Base-by-base conservation (phyloP, 1,140 invertebrate genomes). In the Bombus pascuorum region DNA sequence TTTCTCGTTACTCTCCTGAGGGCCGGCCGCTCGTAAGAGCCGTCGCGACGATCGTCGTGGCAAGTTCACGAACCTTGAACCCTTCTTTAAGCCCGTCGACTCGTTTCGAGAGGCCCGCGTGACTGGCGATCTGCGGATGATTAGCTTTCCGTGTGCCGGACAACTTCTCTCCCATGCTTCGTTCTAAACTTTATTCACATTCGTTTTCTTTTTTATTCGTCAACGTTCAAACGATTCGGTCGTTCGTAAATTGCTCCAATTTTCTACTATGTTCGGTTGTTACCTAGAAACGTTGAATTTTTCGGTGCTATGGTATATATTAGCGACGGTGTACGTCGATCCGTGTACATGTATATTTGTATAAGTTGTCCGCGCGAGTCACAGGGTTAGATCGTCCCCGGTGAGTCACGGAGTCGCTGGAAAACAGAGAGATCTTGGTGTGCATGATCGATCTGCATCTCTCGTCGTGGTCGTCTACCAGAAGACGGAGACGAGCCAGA, bases 1-100 rank as follows among this genome's bases (percentile, higher is more conserved):
- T 74, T 71, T 74, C 75, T 83, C 66, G 75, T 87, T 84, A 77
- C 88, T 73, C 57, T 62, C 25, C 28, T n/a, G 42, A 70, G 78
- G 39, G 22, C 86, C 78, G 57, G 80, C 66, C 66, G 62, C 66
- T 84, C 85, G 76, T 87, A 90, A 85, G 83, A 87, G 80, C 83
- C 90, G 88, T 89, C 91, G 91, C 90, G 90, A 91, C 89, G 86
- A 76, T 88, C 90, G 91, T 90, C 90, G 91, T 93, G 90, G 89
- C 92, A 93, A 93, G 92, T 93, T 93, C 92, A 87, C 86, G 92
- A 93, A 93, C 92, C 92, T 93, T 93, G 92, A 93, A 93, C 92
- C 91, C 85, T 77, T 84, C 86, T 82, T 85, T 87, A 83, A 76
- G 89, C 83, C 85, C 87, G 83, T 85, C 89, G 86, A 90, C 87